phyloP scores from a whole-genome alignment of 2,888 invertebrate species.

The Amiota mariae region DNA sequence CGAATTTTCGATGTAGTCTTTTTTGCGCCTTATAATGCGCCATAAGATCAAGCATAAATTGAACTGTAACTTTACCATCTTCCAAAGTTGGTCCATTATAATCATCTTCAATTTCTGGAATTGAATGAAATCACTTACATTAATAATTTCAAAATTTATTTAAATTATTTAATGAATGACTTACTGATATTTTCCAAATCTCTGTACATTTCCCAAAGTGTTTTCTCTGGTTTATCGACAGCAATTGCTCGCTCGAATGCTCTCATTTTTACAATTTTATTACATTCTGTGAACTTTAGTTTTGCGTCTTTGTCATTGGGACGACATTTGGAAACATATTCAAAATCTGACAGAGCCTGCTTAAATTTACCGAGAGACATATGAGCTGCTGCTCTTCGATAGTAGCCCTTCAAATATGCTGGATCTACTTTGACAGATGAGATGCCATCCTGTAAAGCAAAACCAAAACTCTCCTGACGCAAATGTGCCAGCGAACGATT shows the following conservation, averaged over 20 bases:
- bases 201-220: constrained; percentile 86
- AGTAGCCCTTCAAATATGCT: constrained; percentile 95
- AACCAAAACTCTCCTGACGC: constrained; percentile 95
- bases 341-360: constrained; percentile 95
- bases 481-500: constrained; percentile 97
- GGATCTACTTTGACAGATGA: constrained; percentile 92
- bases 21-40: constrained; percentile 92
- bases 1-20: constrained; percentile 96
- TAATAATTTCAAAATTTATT: not conserved
- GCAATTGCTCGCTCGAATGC: constrained; percentile 98
- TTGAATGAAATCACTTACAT: too few species aligned
- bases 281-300: constrained; percentile 92
- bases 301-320: constrained; percentile 97
- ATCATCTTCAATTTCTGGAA: constrained; percentile 92
- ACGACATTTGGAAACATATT: constrained; percentile 92
- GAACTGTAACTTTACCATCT: constrained; percentile 88
- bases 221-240: constrained; percentile 89
- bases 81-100: constrained; percentile 93
- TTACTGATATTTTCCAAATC: constrained; percentile 93
- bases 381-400: constrained; percentile 94
- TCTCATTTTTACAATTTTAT: constrained; percentile 93
- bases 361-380: constrained; percentile 99
- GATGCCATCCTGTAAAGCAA: constrained; percentile 92
- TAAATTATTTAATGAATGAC: constrained; percentile 36
- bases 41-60: constrained; percentile 93